phyloP scores from a whole-genome alignment of 2,797 vertebrate genomes.

The Echeneis naucrates region DNA sequence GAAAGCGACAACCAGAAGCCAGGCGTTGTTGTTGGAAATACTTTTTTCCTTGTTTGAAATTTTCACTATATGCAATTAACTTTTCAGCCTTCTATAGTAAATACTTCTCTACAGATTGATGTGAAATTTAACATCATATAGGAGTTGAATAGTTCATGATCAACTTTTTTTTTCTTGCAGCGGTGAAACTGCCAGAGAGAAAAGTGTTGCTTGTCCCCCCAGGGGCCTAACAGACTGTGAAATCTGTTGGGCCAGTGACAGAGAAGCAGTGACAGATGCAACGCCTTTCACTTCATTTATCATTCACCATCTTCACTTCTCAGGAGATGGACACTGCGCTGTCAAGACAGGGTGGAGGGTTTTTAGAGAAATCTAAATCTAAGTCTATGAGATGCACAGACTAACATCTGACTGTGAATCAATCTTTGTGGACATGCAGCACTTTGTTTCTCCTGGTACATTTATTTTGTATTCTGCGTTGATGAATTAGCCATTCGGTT shows the following conservation, averaged over 20 bases:
- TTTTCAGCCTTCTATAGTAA: background rate
- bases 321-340: background rate
- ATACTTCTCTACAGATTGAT: background rate
- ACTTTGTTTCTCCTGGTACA: background rate
- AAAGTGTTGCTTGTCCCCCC: background rate
- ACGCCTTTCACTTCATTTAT: constrained; percentile 25
- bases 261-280: constrained; percentile 13
- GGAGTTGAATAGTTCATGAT: background rate
- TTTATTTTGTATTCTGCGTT: background rate
- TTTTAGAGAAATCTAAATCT: background rate
- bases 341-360: background rate
- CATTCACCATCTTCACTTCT: constrained; percentile 5
- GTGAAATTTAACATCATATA: background rate
- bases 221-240: background rate
- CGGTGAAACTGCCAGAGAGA: background rate
- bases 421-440: background rate
- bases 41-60: background rate
- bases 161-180: background rate
- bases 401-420: background rate
- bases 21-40: background rate
- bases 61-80: background rate
- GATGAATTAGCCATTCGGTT: background rate
- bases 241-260: background rate
- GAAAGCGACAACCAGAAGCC: background rate
- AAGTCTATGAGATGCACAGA: background rate